Percentiles rank a stretch among this genome's conserved stretches.
Conservation (phyloP, 23 tunicate species). For the Styela clava region DNA sequence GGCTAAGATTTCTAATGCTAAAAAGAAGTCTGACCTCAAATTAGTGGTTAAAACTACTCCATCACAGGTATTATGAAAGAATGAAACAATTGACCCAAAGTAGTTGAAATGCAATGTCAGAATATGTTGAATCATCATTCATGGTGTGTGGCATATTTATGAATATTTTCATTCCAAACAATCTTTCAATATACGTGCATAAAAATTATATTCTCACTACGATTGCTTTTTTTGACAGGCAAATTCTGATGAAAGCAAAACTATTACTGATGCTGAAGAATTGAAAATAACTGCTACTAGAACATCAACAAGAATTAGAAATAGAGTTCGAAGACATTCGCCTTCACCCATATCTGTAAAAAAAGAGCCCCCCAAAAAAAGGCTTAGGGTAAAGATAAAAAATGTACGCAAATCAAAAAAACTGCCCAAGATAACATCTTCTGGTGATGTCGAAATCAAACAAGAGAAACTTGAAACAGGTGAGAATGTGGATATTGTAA, state of each 20-base stretch:
- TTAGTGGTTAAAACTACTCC: neutral
- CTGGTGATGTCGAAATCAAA: neutral
- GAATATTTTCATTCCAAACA: too few species aligned
- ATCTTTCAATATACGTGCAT: too few species aligned
- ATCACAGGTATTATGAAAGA: neutral
- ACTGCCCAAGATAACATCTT: neutral
- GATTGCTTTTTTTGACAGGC: too few species aligned
- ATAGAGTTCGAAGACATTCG: conserved; percentile 12
- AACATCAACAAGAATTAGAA: conserved; percentile 14
- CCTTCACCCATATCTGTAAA: conserved; percentile 13
- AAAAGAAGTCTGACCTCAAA: neutral
- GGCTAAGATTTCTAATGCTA: neutral
- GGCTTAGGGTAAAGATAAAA: conserved; percentile 11
- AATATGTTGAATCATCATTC: too few species aligned
- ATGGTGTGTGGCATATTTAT: too few species aligned
- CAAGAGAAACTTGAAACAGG: neutral
- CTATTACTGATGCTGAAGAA: neutral
- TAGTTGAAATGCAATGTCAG: too few species aligned
- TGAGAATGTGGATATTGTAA: conserved; percentile 6
- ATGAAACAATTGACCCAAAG: too few species aligned
- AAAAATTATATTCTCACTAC: too few species aligned
- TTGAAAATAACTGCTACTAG: neutral
- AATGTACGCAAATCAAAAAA: conserved; percentile 3
- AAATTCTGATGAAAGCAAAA: too few species aligned
- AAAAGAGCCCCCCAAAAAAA: conserved; percentile 21